phyloP scores from a whole-genome alignment of 1,140 invertebrate genomes.

The Andrena cerasifolii region DNA sequence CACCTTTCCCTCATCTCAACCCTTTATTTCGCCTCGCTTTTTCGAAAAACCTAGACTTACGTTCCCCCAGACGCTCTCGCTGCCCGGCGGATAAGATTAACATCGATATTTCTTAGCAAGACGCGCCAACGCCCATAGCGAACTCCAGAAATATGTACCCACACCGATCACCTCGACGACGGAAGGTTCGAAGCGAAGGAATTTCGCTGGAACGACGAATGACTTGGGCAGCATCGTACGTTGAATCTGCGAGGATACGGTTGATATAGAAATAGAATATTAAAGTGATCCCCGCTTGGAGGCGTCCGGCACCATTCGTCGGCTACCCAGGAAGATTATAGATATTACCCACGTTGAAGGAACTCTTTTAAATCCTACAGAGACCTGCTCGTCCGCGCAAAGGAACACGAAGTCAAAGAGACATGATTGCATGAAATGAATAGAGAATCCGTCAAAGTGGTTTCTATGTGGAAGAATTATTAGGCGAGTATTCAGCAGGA shows the following conservation, averaged over 20 bases:
- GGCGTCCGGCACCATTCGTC: neutral
- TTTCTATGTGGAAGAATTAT: too few species aligned
- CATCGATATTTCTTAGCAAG: neutral
- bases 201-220: too few species aligned
- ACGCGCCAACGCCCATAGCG: conserved; percentile 13
- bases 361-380: neutral
- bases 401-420: conserved; percentile 3
- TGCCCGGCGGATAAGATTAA: neutral
- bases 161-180: neutral
- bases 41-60: neutral
- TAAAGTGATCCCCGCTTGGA: too few species aligned
- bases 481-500: conserved; percentile 1
- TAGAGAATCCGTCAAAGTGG: too few species aligned
- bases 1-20: neutral
- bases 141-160: neutral
- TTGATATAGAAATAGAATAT: too few species aligned
- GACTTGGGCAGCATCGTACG: too few species aligned
- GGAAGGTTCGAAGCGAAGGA: neutral
- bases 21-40: neutral
- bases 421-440: conserved; percentile 8
- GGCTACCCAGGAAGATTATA: neutral
- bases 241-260: too few species aligned
- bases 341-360: neutral
- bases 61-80: neutral
- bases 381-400: neutral